Base-by-base conservation (phyloP, 2,888 invertebrate species). In the Caenorhabditis sp. region DNA sequence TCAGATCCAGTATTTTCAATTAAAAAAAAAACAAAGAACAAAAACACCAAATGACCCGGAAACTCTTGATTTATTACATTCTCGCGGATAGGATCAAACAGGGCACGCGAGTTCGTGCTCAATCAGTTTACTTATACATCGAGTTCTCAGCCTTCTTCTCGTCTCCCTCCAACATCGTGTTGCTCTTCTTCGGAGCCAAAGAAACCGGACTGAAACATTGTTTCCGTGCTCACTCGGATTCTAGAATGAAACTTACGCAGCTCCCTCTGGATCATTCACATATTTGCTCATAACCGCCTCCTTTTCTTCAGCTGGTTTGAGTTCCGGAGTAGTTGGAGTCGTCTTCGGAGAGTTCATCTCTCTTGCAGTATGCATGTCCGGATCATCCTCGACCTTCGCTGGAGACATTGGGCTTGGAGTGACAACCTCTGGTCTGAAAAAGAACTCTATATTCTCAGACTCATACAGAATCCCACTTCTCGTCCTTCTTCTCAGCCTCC, bases 71-170 rank as follows among this genome's bases (percentile, higher is more conserved):
- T 59, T 38, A 59, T 59, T 38, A 38, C 59, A 59, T 59, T 59
- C 38, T 59, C 38, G 22, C 19, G 10, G 35, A 31, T 59, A 12
- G 59, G 59, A 59, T 38, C 35, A 35, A 41, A n/a, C 10, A 26
- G 54, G 19, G 14, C 12, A 26, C 14, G 3, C 16, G 7, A 38
- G 14, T 66, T 22, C 10, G n/a, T 47, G 7, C 28, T 26, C 44
- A 19, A 26, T 44, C 12, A 5, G 12, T 68, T 24, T 61, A 72
- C 28, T 56, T 56, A 47, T 70, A 70, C 47, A 72, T 26, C 14
- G 72, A 72, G 7, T 59, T 49, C 28, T 72, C 72, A 7, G 59
- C 44, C 59, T 72, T 72, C 38, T 61, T 59, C 49, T 35, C 51
- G 49, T 68, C 44, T 56, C 16, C 41, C 41, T 69, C 51, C 69